phyloP scores from a whole-genome alignment of 1,140 invertebrate genomes.

The Hypsibius dujardini region DNA sequence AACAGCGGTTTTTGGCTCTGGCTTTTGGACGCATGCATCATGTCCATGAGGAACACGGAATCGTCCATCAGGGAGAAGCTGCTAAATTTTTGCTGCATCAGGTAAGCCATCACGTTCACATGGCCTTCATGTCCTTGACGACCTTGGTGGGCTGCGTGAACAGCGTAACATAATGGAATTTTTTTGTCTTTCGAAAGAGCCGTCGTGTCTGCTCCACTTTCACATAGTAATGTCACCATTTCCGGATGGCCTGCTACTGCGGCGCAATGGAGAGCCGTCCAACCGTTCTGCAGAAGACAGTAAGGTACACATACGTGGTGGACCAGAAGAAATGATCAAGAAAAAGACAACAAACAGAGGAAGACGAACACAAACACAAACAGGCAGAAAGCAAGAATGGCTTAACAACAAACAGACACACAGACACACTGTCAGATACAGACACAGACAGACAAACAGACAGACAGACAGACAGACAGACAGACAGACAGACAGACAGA shows the following conservation, averaged over 20 bases:
- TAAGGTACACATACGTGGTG: too few relatives aligned
- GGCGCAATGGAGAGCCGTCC: conserved; percentile 90
- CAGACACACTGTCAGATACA: too few relatives aligned
- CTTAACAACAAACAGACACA: too few relatives aligned
- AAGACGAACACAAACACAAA: too few relatives aligned
- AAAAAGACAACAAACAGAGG: too few relatives aligned
- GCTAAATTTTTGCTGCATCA: conserved; percentile 92
- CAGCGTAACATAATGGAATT: conserved; percentile 92
- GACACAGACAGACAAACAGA: too few relatives aligned
- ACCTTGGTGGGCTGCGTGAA: conserved; percentile 47
- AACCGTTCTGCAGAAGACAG: conserved; percentile 50
- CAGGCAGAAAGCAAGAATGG: too few relatives aligned
- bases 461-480: too few relatives aligned
- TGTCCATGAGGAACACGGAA: conserved; percentile 77
- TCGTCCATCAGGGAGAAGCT: conserved; percentile 92
- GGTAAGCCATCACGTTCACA: conserved; percentile 81
- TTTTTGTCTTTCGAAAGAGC: conserved; percentile 54
- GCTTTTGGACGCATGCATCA: conserved; percentile 95
- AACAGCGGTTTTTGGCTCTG: conserved; percentile 86
- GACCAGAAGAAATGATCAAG: too few relatives aligned
- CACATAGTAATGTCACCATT: conserved; percentile 79
- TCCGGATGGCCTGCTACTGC: conserved; percentile 81
- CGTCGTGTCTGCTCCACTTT: conserved; percentile 82
- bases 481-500: too few relatives aligned
- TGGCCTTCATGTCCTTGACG: conserved; percentile 40